phyloP scores from a whole-genome alignment of 2,113 vertebrate species.

The Triplophysa tibetana region DNA sequence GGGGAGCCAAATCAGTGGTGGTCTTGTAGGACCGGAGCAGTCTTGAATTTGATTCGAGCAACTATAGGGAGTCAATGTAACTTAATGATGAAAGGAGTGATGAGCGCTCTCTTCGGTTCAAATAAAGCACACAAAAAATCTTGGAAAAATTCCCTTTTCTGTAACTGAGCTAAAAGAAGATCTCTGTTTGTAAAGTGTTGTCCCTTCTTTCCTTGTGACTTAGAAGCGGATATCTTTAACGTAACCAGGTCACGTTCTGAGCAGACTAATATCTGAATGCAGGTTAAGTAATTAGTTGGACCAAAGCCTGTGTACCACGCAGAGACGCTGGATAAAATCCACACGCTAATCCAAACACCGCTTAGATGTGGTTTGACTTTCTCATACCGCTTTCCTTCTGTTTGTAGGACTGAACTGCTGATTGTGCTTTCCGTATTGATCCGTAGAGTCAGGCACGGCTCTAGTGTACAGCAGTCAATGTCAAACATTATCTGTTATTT shows the following conservation, averaged over 20 bases:
- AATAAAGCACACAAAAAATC: neutral
- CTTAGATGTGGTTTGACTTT: constrained; percentile 37
- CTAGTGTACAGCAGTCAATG: constrained; percentile 32
- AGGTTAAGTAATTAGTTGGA: constrained; percentile 56
- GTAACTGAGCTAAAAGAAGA: neutral
- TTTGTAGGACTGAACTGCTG: constrained; percentile 16
- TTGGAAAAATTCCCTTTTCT: too few species aligned
- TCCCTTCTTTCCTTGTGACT: constrained; percentile 13
- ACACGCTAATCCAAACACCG: constrained; percentile 48
- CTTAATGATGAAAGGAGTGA: too few species aligned
- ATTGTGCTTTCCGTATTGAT: constrained; percentile 16
- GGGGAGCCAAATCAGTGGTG: too few species aligned
- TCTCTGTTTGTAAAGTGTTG: neutral
- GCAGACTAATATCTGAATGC: constrained; percentile 46
- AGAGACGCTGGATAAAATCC: constrained; percentile 37
- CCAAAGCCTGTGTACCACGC: constrained; percentile 39
- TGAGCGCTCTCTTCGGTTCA: too few species aligned
- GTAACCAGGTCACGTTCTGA: constrained; percentile 30
- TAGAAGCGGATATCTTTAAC: constrained; percentile 7
- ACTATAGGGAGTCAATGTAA: too few species aligned
- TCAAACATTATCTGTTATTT: constrained; percentile 40
- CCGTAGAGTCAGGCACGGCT: neutral
- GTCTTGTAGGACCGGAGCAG: too few species aligned
- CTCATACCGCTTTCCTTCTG: neutral
- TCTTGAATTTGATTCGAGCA: too few species aligned